A percentile compares a stretch with the other conserved stretches of the same genome.
Evolutionary conservation across 2,797 vertebrate genomes (phyloP).

Genomic region (Distichodus sexfasciatus): DNA sequence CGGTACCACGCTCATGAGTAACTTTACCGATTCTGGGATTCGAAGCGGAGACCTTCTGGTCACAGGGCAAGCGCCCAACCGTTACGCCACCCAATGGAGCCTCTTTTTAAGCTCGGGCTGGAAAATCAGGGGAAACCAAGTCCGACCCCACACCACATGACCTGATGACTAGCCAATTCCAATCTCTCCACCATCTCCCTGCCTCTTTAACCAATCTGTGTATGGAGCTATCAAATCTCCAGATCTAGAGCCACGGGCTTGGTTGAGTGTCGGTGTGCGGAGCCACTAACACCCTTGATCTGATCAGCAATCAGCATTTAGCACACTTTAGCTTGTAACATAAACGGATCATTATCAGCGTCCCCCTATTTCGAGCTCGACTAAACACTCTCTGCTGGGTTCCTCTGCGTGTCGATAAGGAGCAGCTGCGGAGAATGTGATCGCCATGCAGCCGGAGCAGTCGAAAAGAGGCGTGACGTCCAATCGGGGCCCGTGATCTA

Average conservation of each 20-base stretch:
- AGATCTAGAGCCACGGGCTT: conserved; percentile 7
- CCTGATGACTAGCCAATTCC: not conserved
- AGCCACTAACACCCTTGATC: conserved; percentile 3
- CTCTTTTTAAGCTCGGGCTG: too few species aligned
- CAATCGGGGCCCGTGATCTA: conserved; percentile 73
- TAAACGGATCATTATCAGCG: conserved; percentile 6
- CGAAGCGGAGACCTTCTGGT: too few species aligned
- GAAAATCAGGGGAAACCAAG: too few species aligned
- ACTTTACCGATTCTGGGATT: too few species aligned
- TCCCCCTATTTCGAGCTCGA: not conserved
- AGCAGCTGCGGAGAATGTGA: not conserved
- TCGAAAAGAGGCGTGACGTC: conserved; percentile 70
- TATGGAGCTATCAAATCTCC: not conserved
- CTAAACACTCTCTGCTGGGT: conserved; percentile 11
- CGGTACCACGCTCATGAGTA: too few species aligned
- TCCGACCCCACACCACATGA: not conserved
- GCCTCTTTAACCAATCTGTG: not conserved
- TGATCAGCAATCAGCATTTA: conserved; percentile 24
- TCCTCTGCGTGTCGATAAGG: not conserved
- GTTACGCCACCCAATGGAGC: too few species aligned
- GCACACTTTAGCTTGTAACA: conserved; percentile 8
- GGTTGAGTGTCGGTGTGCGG: not conserved
- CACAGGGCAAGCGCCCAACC: too few species aligned
- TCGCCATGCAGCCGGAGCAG: not conserved
- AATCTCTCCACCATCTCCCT: not conserved